These are phyloP conservation scores for Calyptomena viridis DNA, from an alignment of 2,113 vertebrate genomes.

Conservation along the genomic window DNA sequence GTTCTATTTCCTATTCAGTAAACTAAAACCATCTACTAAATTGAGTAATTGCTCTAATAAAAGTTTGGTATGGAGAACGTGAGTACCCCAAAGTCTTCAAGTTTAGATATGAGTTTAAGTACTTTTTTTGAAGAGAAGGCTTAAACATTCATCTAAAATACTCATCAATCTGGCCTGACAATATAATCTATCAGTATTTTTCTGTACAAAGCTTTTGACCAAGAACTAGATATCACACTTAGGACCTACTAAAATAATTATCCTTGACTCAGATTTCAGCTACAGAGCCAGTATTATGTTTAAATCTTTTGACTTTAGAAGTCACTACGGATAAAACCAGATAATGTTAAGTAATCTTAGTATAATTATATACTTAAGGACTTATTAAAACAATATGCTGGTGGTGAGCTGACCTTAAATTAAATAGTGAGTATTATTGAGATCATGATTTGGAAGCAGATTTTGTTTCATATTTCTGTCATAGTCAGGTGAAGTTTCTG, in stretches of 20 bases:
- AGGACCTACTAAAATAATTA: background rate
- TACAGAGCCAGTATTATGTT: background rate
- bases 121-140: background rate
- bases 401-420: background rate
- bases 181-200: background rate
- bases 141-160: background rate
- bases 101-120: background rate
- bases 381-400: background rate
- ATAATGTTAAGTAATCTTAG: background rate
- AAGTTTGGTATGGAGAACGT: background rate
- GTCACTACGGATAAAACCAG: background rate
- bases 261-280: background rate
- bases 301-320: background rate
- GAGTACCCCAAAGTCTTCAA: background rate
- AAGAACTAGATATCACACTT: background rate
- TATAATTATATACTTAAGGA: background rate
- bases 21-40: background rate
- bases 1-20: background rate
- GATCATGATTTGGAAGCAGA: background rate
- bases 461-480: background rate
- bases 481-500: background rate
- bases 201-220: background rate
- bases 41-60: background rate
- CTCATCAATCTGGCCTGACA: background rate
- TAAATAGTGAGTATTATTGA: background rate